phyloP scores from a whole-genome alignment of 2,888 invertebrate species.

The Hirtodrosophila alboralis region DNA sequence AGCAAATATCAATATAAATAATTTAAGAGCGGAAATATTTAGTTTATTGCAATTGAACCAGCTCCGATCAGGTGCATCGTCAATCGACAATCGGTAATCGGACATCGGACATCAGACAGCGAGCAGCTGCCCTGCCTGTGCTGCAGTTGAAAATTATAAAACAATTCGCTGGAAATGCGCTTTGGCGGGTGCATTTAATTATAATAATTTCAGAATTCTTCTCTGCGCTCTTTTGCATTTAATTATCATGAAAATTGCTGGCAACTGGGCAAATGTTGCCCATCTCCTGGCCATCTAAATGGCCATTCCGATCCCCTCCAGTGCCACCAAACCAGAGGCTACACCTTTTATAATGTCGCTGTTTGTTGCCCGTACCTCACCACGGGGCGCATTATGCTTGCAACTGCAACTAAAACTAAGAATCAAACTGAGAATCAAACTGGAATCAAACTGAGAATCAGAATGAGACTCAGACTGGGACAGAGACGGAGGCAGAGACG shows the following conservation, averaged over 20 bases:
- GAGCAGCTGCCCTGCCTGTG: slow-evolving; percentile 52
- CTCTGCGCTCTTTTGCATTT: slow-evolving; percentile 62
- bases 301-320: slow-evolving; percentile 10
- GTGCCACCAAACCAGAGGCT: slow-evolving; percentile 28
- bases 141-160: slow-evolving; percentile 70
- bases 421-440: background rate
- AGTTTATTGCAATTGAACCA: slow-evolving; percentile 76
- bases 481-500: background rate
- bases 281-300: slow-evolving; percentile 31
- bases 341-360: slow-evolving; percentile 58
- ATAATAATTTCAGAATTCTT: slow-evolving; percentile 65
- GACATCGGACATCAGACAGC: slow-evolving; percentile 10
- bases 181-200: slow-evolving; percentile 76
- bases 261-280: slow-evolving; percentile 43
- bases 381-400: slow-evolving; percentile 54
- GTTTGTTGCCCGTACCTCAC: slow-evolving; percentile 37
- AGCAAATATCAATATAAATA: slow-evolving; percentile 70
- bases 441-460: background rate
- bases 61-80: slow-evolving; percentile 46
- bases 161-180: slow-evolving; percentile 73
- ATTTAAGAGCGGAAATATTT: slow-evolving; percentile 82
- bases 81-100: slow-evolving; percentile 16
- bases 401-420: slow-evolving; percentile 23
- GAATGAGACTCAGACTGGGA: background rate
- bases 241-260: slow-evolving; percentile 72